Evolutionary conservation across 1,140 invertebrate genomes (phyloP), one percentile per base, ranked within the genome.

Genomic region (Centruroides vittatus): DNA sequence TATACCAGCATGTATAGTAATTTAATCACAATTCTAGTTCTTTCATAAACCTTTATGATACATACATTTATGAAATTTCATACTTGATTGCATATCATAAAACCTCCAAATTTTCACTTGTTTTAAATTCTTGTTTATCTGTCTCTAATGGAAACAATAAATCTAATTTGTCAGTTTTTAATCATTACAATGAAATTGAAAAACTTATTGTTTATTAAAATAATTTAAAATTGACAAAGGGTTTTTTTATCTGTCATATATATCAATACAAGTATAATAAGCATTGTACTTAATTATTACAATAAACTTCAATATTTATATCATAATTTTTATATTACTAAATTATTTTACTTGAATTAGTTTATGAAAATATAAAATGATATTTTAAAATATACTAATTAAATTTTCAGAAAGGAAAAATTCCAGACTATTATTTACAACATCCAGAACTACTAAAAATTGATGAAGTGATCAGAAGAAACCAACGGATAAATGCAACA

Each of bases 371-470:
- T 34, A 51, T 51, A n/a, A 51, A n/a, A 12, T 51, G 12, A n/a
- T 34, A 51, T 51, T 51, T 51, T n/a, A 34, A 51, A 51, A 51
- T n/a, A 51, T 51, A 34, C 12, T 51, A 51, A 51, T 51, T 12
- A 51, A 4, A 34, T 12, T 61, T 61, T 34, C 36, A 71, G 70
- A 78, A 77, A 55, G 83, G 84, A 47, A 79, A 80, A 70, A 80
- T 82, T 6, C 80, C 85, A 0, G 81, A 81, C 51, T 84, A 86
- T 70, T 89, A 89, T 74, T 75, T 82, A 66, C 84, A 79, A 52
- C 67, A 71, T 57, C 72, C 73, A 0, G 69, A 74, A 36, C 68
- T 73, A 48, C 58, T 75, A 55, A 68, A 67, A 51, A 35, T 71
- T 3, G 55, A 63, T 49, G 62, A 68, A 59, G 62, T 68, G 11